Base-by-base conservation (phyloP, 2,888 invertebrate species). In the Tetragonisca angustula region DNA sequence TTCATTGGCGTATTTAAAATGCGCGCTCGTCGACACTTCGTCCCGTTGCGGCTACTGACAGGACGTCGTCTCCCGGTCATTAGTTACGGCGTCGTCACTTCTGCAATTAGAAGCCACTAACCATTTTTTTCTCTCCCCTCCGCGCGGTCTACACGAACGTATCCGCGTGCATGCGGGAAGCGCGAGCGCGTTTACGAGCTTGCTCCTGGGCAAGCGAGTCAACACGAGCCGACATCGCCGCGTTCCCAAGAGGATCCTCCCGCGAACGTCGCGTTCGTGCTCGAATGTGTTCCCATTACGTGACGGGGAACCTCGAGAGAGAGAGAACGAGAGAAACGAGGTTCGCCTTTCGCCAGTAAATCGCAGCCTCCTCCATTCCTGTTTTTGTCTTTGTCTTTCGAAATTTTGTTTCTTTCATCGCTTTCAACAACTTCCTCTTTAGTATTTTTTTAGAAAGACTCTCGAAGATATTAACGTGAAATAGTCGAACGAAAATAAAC, bases 61-160 rank as follows among this genome's bases (percentile, higher is more conserved):
- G 88, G 91, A 91, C 89, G 91, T 92, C 92, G 91, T 91, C 88
- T 90, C 91, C 89, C 88, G 87, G 92, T 92, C 94, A 94, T 94
- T 94, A 94, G 93, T 94, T 90, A 93, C 89, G 86, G 91, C 92
- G 93, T 94, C 94, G 92, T 94, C 94, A 91, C 93, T 92, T 92
- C 92, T 92, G 93, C 94, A 94, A 94, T 94, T 94, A 93, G 93
- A 93, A 90, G 87, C 90, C 86, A 91, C 91, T 91, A 91, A 91
- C 83, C 83, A 85, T 88, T 87, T 89, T 90, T 89, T 88, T 54
- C 27, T 54, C 32, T 54, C 32, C 56, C 62, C 61, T 4, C 24
- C 27, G 50, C 43, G 49, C 73, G 61, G 52, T 54, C 24, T 6
- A 5, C 61, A 43, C 27, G 27, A 43, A 43, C 43, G n/a, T 17